These are phyloP conservation scores for Pogonomyrmex barbatus DNA, from an alignment of 1,140 invertebrate species.

Conservation along the genomic window DNA sequence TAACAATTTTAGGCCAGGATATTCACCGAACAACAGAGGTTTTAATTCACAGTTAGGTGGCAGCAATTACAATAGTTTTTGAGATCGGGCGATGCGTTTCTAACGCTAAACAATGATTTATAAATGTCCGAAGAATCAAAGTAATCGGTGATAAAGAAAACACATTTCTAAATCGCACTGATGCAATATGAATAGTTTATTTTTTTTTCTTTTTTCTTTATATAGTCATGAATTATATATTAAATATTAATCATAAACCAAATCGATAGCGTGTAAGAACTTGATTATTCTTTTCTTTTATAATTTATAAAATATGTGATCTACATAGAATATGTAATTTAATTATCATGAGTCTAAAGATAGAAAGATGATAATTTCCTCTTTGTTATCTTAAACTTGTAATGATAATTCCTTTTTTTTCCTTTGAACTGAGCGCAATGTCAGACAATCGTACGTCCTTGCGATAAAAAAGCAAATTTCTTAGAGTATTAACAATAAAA, in stretches of 20 bases:
- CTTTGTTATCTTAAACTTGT: slow-evolving; percentile 34
- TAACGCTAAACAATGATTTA: slow-evolving; percentile 62
- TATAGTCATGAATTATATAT: slow-evolving; percentile 26
- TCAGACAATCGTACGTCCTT: slow-evolving; percentile 33
- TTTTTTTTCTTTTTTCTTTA: slow-evolving; percentile 31
- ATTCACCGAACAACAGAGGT: slow-evolving; percentile 82
- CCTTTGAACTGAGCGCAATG: slow-evolving; percentile 20
- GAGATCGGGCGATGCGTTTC: slow-evolving; percentile 76
- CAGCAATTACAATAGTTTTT: slow-evolving; percentile 85
- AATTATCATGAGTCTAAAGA: not conserved
- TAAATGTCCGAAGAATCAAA: slow-evolving; percentile 62
- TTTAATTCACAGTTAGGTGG: slow-evolving; percentile 85
- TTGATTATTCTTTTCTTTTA: slow-evolving; percentile 14
- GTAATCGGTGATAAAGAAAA: slow-evolving; percentile 36
- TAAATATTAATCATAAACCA: slow-evolving; percentile 28
- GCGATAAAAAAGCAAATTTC: not conserved
- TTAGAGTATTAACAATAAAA: not conserved
- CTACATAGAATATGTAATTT: slow-evolving; percentile 1
- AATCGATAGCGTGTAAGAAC: slow-evolving; percentile 36
- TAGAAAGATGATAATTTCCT: not conserved
- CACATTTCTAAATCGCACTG: slow-evolving; percentile 1
- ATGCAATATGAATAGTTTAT: slow-evolving; percentile 30
- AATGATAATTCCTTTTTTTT: slow-evolving; percentile 10
- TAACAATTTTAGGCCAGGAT: slow-evolving; percentile 85
- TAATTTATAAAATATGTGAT: not conserved